Evolutionary conservation across 2,888 invertebrate genomes (phyloP).

Genomic region (Philereme vetulata): DNA sequence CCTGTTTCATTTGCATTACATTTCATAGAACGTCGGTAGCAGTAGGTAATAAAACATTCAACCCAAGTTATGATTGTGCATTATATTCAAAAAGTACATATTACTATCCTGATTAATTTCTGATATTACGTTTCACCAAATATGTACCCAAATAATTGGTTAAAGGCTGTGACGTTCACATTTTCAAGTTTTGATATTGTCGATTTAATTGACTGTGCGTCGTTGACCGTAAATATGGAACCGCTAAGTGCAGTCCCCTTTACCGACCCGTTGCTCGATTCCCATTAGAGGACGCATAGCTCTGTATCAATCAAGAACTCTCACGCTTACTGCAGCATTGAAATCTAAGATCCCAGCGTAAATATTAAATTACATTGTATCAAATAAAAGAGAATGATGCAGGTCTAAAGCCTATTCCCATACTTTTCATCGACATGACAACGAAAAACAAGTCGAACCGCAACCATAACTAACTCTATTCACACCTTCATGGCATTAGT

Average conservation of each 20-base stretch:
- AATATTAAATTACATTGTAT: slow-evolving; percentile 4
- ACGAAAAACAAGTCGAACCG: slow-evolving; percentile 28
- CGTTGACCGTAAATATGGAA: slow-evolving; percentile 67
- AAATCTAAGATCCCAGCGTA: slow-evolving; percentile 23
- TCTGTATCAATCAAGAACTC: slow-evolving; percentile 25
- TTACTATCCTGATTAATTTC: no score
- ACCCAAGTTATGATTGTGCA: no score
- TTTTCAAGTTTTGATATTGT: slow-evolving; percentile 41
- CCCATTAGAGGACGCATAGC: slow-evolving; percentile 33
- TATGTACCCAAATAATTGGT: not conserved
- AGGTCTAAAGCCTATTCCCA: not conserved
- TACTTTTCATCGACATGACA: slow-evolving; percentile 34
- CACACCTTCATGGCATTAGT: slow-evolving; percentile 38
- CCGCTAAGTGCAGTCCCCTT: slow-evolving; percentile 55
- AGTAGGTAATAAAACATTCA: not conserved
- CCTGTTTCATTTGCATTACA: slow-evolving; percentile 6
- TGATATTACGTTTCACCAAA: no score
- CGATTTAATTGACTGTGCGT: slow-evolving; percentile 71
- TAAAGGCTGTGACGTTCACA: slow-evolving; percentile 16
- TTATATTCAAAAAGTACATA: no score
- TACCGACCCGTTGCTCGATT: slow-evolving; percentile 37
- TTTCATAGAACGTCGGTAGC: not conserved
- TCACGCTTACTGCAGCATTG: slow-evolving; percentile 27
- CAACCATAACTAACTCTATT: slow-evolving; percentile 46
- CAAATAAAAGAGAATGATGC: slow-evolving; percentile 3